Conservation (phyloP, 2,113 vertebrate genomes). For the Telmatochromis brichardi region DNA sequence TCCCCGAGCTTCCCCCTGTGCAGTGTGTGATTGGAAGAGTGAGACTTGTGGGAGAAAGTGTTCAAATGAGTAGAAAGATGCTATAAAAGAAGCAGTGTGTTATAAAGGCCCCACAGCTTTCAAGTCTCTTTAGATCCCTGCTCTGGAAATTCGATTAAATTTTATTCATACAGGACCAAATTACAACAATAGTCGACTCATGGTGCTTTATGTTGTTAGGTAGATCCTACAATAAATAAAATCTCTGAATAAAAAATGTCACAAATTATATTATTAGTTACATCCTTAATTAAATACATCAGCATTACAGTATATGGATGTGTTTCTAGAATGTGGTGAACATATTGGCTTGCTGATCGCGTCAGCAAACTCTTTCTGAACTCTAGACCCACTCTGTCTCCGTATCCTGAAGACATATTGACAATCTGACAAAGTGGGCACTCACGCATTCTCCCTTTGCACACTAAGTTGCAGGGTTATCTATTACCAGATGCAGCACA, state of each 20-base stretch:
- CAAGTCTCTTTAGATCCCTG: background rate
- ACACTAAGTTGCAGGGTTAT: constrained; percentile 1
- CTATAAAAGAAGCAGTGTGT: accelerated
- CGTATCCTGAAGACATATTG: constrained; percentile 10
- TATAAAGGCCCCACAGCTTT: background rate
- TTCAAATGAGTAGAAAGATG: background rate
- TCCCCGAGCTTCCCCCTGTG: background rate
- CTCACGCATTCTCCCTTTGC: background rate
- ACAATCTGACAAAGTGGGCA: constrained; percentile 9
- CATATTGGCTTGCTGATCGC: background rate
- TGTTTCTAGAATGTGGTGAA: background rate
- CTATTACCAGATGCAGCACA: background rate
- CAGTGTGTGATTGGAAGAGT: background rate
- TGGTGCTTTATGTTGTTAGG: accelerated
- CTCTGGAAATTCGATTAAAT: background rate
- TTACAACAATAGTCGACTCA: background rate
- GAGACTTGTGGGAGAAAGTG: background rate
- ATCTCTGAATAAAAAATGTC: background rate
- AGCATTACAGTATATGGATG: background rate
- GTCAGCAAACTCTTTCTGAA: background rate
- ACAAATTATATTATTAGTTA: background rate
- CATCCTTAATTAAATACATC: background rate
- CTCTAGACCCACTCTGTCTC: background rate
- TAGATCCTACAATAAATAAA: background rate
- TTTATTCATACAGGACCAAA: background rate